Evolutionary conservation across 2,113 vertebrate species (phyloP).

Genomic region (Syngnathus scovelli): DNA sequence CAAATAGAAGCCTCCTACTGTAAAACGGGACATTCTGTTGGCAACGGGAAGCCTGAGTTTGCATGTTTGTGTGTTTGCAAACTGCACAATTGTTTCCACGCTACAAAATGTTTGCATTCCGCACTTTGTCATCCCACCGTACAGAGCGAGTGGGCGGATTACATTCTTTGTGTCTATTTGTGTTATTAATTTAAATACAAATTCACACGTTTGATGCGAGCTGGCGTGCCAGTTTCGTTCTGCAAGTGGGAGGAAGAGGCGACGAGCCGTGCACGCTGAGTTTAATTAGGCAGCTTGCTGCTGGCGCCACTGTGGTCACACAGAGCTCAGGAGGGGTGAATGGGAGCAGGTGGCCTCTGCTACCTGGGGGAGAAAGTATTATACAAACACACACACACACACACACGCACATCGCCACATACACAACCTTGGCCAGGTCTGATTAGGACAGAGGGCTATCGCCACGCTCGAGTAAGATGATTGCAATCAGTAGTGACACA

Average conservation of each 20-base stretch:
- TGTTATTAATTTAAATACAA: conserved; percentile 27
- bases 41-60: conserved; percentile 38
- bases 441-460: conserved; percentile 36
- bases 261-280: conserved; percentile 50
- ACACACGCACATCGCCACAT: conserved; percentile 14
- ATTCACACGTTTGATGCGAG: conserved; percentile 41
- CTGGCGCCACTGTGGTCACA: conserved; percentile 47
- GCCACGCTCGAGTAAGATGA: conserved; percentile 20
- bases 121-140: conserved; percentile 28
- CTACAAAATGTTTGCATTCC: conserved; percentile 53
- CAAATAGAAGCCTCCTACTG: conserved; percentile 55
- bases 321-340: conserved; percentile 43
- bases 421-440: conserved; percentile 30
- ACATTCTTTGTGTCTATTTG: conserved; percentile 47
- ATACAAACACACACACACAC: conserved; percentile 12
- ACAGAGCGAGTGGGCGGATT: conserved; percentile 43
- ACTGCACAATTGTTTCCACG: conserved; percentile 42
- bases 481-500: conserved; percentile 20
- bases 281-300: conserved; percentile 63
- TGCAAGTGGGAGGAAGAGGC: conserved; percentile 51
- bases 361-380: conserved; percentile 40
- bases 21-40: conserved; percentile 62
- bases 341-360: conserved; percentile 65
- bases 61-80: conserved; percentile 21
- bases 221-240: conserved; percentile 45